Percentiles rank a stretch among this genome's conserved stretches.
These are phyloP conservation scores for Athripsodes cinereus DNA, from an alignment of 2,888 invertebrate species.

Conservation along the genomic window DNA sequence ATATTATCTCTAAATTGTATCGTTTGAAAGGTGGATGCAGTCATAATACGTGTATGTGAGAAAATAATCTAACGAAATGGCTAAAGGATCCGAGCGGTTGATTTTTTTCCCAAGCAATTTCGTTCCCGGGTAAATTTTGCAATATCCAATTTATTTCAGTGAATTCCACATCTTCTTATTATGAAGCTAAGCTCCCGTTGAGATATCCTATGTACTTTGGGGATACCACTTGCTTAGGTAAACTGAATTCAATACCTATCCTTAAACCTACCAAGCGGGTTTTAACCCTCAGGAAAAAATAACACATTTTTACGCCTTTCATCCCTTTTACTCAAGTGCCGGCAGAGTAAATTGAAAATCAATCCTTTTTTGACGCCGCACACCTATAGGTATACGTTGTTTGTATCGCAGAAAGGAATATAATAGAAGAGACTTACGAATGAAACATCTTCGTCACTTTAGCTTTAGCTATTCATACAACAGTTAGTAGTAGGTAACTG, in stretches of 20 bases:
- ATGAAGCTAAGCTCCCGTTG: slow-evolving; percentile 10
- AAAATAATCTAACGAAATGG: neutral
- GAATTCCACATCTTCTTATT: slow-evolving; percentile 19
- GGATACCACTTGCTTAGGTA: slow-evolving; percentile 17
- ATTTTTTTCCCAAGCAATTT: slow-evolving; percentile 1
- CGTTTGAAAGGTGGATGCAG: too few relatives aligned
- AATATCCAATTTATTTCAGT: slow-evolving; percentile 6
- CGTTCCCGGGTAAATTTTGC: slow-evolving; percentile 6
- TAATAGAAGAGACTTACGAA: too few relatives aligned
- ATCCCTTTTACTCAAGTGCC: slow-evolving; percentile 17
- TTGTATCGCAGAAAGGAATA: too few relatives aligned
- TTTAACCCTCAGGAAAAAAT: slow-evolving; percentile 14
- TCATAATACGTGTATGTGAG: neutral
- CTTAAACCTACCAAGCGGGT: neutral
- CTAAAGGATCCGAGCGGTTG: neutral
- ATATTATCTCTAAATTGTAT: too few relatives aligned
- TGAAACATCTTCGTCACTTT: too few relatives aligned
- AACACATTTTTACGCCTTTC: slow-evolving; percentile 19
- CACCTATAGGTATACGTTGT: too few relatives aligned
- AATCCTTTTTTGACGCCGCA: slow-evolving; percentile 6
- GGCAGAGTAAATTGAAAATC: slow-evolving; percentile 20
- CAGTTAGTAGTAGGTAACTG: too few relatives aligned
- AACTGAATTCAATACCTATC: slow-evolving; percentile 17
- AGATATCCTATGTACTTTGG: slow-evolving; percentile 1
- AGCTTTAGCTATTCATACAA: too few relatives aligned